These are phyloP conservation scores for Augiades crinisus DNA, from an alignment of 2,888 invertebrate genomes.

Conservation along the genomic window DNA sequence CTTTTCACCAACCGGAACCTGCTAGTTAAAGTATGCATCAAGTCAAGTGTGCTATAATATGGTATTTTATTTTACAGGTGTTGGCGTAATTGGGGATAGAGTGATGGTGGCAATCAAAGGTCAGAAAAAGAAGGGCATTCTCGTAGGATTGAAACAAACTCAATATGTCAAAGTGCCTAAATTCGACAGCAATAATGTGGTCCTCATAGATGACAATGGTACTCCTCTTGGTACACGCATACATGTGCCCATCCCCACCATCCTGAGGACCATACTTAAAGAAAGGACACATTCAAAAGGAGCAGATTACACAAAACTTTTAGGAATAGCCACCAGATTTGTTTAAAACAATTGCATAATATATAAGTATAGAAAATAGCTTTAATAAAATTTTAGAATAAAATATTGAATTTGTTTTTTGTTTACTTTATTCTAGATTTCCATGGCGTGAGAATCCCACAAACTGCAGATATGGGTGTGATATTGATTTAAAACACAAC, in stretches of 20 bases:
- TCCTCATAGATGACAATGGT: conserved; percentile 96
- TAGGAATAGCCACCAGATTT: conserved; percentile 94
- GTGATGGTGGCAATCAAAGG: conserved; percentile 97
- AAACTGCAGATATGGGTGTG: too few relatives aligned
- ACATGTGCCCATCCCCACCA: conserved; percentile 96
- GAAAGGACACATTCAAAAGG: conserved; percentile 90
- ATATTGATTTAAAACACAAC: too few relatives aligned
- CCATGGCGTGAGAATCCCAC: too few relatives aligned
- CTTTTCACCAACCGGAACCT: too few relatives aligned
- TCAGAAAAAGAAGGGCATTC: conserved; percentile 95
- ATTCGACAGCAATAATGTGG: conserved; percentile 97
- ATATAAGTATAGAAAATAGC: conserved; percentile 26
- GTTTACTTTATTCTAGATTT: too few relatives aligned
- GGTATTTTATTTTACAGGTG: conserved; percentile 47
- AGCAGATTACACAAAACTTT: conserved; percentile 94
- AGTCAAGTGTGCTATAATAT: too few relatives aligned
- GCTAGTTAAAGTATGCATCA: too few relatives aligned
- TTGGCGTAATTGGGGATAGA: conserved; percentile 88
- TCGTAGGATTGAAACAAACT: conserved; percentile 89
- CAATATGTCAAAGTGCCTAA: conserved; percentile 92
- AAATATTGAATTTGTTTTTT: too few relatives aligned
- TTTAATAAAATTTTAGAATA: conserved; percentile 9
- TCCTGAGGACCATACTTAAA: conserved; percentile 91
- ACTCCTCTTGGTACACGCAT: conserved; percentile 97
- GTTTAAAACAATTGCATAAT: conserved; percentile 72